A percentile compares a stretch with the other conserved stretches of the same genome.
phyloP scores from a whole-genome alignment of 2,797 vertebrate species.

The Anguilla pacifica region DNA sequence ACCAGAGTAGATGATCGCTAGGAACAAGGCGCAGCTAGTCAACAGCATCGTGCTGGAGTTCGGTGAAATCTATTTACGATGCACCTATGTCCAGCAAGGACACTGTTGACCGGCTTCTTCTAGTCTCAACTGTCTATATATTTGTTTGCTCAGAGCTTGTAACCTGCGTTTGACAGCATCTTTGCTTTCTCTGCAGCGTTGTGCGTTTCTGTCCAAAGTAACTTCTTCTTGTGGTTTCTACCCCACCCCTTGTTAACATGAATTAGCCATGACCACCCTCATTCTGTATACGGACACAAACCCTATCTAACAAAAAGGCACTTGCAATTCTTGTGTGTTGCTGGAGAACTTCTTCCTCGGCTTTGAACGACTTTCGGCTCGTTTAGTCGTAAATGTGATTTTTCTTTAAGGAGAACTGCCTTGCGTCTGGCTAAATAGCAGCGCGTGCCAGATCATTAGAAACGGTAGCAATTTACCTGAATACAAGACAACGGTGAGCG shows the following conservation, averaged over 20 bases:
- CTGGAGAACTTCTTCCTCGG: constrained; percentile 61
- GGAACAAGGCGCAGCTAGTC: constrained; percentile 53
- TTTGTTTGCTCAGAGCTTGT: constrained; percentile 47
- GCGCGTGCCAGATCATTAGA: not conserved
- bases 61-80: constrained; percentile 31
- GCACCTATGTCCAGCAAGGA: constrained; percentile 44
- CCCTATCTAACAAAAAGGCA: constrained; percentile 61
- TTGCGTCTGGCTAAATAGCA: not conserved
- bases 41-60: constrained; percentile 61
- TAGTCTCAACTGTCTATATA: constrained; percentile 38
- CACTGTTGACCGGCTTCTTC: constrained; percentile 46
- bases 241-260: constrained; percentile 66
- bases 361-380: constrained; percentile 36
- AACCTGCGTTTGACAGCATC: constrained; percentile 67
- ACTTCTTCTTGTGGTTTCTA: constrained; percentile 63
- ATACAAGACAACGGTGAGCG: not conserved
- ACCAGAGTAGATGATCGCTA: constrained; percentile 54
- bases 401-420: not conserved
- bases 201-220: constrained; percentile 65
- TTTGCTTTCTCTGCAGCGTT: constrained; percentile 67
- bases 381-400: not conserved
- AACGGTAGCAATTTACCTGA: not conserved
- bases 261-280: constrained; percentile 70
- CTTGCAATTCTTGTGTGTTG: constrained; percentile 66
- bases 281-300: constrained; percentile 59